These are phyloP conservation scores for Lerema accius DNA, from an alignment of 1,140 invertebrate species.

Conservation along the genomic window DNA sequence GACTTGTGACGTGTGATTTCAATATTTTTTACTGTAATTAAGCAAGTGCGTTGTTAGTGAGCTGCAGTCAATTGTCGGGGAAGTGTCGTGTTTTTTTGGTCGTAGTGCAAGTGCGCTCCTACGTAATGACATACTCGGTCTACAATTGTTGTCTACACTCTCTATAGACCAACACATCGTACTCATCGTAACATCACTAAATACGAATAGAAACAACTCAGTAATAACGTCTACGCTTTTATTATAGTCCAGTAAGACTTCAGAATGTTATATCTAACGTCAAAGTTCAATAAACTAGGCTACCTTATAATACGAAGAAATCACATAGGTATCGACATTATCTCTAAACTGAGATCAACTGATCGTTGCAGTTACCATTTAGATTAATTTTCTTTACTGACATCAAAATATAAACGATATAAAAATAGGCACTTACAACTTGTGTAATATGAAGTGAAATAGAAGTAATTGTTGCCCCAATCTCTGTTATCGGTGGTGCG, in stretches of 20 bases:
- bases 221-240: neutral
- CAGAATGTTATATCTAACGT: no score
- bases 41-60: constrained; percentile 14
- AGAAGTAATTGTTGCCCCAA: neutral
- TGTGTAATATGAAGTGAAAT: neutral
- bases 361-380: no score
- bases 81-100: constrained; percentile 8
- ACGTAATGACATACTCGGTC: neutral
- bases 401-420: neutral
- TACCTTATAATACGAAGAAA: no score
- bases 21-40: constrained; percentile 21
- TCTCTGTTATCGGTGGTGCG: neutral
- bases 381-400: no score
- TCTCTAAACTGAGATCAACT: no score
- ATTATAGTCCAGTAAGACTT: no score
- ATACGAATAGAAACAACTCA: neutral
- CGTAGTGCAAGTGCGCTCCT: neutral
- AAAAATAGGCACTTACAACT: neutral
- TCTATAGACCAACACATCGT: no score
- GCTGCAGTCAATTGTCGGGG: constrained; percentile 9
- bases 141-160: neutral
- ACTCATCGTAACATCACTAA: no score
- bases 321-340: no score
- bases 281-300: no score
- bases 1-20: constrained; percentile 15